phyloP scores from a whole-genome alignment of 1,140 invertebrate genomes.

The Drosophila parvula region DNA sequence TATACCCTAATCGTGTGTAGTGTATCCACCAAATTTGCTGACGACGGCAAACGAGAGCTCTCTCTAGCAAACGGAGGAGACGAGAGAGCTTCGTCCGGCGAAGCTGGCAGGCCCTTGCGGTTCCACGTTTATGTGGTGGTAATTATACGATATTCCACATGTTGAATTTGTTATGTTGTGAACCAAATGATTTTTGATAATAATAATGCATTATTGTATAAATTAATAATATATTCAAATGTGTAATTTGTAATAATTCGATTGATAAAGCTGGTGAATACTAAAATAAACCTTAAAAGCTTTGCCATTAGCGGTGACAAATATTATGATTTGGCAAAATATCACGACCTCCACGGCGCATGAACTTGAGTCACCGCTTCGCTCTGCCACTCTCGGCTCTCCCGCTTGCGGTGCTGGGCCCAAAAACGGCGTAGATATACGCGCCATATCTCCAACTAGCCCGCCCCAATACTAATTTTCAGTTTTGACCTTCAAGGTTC shows the following conservation, averaged over 20 bases:
- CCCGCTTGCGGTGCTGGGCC: slow-evolving; percentile 5
- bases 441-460: slow-evolving; percentile 51
- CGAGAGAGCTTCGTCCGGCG: slow-evolving; percentile 10
- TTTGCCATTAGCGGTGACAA: too few relatives aligned
- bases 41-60: slow-evolving; percentile 43
- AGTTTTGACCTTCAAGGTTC: slow-evolving; percentile 84
- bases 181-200: background rate
- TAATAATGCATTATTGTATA: background rate
- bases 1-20: background rate
- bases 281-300: too few relatives aligned
- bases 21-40: slow-evolving; percentile 42
- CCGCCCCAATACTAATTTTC: slow-evolving; percentile 77
- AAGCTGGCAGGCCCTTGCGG: slow-evolving; percentile 11
- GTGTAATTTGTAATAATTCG: too few relatives aligned
- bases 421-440: slow-evolving; percentile 19
- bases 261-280: too few relatives aligned
- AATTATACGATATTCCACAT: background rate
- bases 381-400: background rate
- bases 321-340: background rate
- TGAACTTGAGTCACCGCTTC: slow-evolving; percentile 31
- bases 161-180: too few relatives aligned
- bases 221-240: background rate
- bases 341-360: slow-evolving; percentile 2
- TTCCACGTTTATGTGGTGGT: slow-evolving; percentile 21
- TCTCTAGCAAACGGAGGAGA: slow-evolving; percentile 22